Evolutionary conservation across 92 coral and sea anemone genomes (phyloP).

Genomic region (Umimayanthus chanpuru): DNA sequence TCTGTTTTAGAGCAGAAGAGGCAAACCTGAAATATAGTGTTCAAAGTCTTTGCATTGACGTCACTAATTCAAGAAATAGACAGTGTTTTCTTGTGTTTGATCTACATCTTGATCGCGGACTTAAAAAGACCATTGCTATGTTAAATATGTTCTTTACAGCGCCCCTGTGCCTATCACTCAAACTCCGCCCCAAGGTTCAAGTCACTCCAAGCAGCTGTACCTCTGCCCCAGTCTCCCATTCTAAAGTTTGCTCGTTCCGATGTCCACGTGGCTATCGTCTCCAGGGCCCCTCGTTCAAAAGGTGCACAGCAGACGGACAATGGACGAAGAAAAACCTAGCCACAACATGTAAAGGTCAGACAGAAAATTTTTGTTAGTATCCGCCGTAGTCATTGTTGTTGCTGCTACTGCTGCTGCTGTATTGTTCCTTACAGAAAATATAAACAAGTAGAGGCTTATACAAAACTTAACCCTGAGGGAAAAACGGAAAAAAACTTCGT

Average conservation of each 20-base stretch:
- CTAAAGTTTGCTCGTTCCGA: slow-evolving; percentile 1
- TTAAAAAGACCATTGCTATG: background rate
- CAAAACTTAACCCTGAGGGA: too few species aligned
- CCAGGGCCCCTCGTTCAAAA: slow-evolving; percentile 8
- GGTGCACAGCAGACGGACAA: background rate
- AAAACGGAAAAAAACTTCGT: too few species aligned
- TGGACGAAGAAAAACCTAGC: background rate
- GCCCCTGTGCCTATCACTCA: background rate
- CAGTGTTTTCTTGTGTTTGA: background rate
- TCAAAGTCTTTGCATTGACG: background rate
- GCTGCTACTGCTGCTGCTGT: too few species aligned
- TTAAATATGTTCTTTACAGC: background rate
- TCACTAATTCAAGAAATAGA: background rate
- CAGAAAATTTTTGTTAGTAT: background rate
- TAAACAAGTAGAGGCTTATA: too few species aligned
- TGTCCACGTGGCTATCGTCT: slow-evolving; percentile 20
- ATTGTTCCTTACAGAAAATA: too few species aligned
- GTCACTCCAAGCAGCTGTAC: background rate
- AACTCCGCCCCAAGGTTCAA: background rate
- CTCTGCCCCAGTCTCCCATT: background rate
- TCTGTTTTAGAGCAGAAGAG: too few species aligned
- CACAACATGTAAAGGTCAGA: background rate
- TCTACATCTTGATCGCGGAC: background rate
- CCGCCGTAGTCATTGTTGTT: too few species aligned
- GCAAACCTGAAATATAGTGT: too few species aligned